These are phyloP conservation scores for Meloidogyne hapla DNA, from an alignment of 1,140 invertebrate species.

Conservation along the genomic window DNA sequence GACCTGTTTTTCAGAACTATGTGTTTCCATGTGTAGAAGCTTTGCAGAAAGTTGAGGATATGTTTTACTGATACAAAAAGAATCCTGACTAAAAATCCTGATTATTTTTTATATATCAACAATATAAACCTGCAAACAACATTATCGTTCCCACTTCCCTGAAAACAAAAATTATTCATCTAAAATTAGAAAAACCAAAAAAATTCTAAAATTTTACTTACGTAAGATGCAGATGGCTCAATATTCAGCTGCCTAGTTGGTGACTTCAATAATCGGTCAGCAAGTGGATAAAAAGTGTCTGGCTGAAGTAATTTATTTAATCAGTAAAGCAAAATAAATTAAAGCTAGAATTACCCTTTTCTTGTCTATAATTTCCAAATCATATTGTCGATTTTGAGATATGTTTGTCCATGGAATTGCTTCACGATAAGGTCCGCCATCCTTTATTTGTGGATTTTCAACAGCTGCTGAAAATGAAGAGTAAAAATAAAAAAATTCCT, in stretches of 20 bases:
- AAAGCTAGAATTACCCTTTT: neutral
- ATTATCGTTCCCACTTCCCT: neutral
- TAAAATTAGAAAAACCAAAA: neutral
- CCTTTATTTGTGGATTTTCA: neutral
- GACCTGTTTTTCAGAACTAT: neutral
- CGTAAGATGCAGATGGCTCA: neutral
- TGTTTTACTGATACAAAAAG: slow-evolving; percentile 23
- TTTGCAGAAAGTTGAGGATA: slow-evolving; percentile 41
- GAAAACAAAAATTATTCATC: neutral
- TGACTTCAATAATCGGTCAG: neutral
- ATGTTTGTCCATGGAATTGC: neutral
- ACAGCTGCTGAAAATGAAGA: neutral
- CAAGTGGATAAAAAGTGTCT: neutral
- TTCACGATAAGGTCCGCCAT: neutral
- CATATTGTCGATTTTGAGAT: neutral
- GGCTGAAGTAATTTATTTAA: neutral
- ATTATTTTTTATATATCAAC: neutral
- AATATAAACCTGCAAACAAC: neutral
- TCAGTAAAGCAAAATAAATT: neutral
- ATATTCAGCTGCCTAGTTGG: neutral
- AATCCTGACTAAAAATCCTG: neutral
- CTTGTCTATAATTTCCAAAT: neutral
- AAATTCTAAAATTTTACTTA: neutral
- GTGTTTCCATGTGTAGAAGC: slow-evolving; percentile 16
- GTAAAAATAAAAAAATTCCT: neutral